Conservation (phyloP, 2,797 vertebrate species). For the Macropodus opercularis region DNA sequence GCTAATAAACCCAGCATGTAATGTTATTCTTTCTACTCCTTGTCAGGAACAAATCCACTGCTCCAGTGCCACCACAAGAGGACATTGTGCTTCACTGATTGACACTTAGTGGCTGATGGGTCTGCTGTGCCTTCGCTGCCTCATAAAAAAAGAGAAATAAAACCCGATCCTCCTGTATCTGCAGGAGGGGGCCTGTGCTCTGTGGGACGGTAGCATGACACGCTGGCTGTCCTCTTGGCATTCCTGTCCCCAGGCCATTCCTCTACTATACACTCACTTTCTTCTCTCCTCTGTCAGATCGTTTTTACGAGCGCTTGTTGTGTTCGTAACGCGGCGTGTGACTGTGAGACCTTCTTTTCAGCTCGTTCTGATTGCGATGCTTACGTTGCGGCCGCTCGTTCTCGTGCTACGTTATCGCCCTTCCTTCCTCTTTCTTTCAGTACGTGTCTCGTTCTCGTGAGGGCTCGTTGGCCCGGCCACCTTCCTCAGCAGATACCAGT, state of each 20-base stretch:
- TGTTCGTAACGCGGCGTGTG: background rate
- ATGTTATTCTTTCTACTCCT: background rate
- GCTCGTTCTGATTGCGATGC: too few relatives aligned
- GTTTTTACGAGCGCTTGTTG: background rate
- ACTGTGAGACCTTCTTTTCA: background rate
- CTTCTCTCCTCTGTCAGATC: constrained; percentile 17
- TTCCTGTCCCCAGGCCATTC: constrained; percentile 37
- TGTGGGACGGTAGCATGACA: constrained; percentile 56
- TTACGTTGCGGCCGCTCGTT: too few relatives aligned
- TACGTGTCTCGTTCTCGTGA: constrained; percentile 17
- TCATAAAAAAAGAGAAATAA: constrained; percentile 72
- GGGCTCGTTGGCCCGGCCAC: constrained; percentile 46
- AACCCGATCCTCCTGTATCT: constrained; percentile 68
- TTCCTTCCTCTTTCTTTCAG: constrained; percentile 30
- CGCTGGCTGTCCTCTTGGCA: constrained; percentile 43
- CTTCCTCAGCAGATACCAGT: constrained; percentile 80
- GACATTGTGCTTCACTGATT: constrained; percentile 59
- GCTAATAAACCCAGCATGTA: background rate
- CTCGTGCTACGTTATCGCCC: too few relatives aligned
- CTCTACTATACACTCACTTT: constrained; percentile 38
- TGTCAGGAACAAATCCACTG: constrained; percentile 7
- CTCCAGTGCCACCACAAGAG: constrained; percentile 57
- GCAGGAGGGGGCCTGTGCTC: constrained; percentile 56
- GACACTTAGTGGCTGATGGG: background rate
- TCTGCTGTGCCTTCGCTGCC: constrained; percentile 42